Percentiles rank a stretch among this genome's conserved stretches.
Conservation (phyloP, 2,113 vertebrate genomes). For the Xiphophorus maculatus region DNA sequence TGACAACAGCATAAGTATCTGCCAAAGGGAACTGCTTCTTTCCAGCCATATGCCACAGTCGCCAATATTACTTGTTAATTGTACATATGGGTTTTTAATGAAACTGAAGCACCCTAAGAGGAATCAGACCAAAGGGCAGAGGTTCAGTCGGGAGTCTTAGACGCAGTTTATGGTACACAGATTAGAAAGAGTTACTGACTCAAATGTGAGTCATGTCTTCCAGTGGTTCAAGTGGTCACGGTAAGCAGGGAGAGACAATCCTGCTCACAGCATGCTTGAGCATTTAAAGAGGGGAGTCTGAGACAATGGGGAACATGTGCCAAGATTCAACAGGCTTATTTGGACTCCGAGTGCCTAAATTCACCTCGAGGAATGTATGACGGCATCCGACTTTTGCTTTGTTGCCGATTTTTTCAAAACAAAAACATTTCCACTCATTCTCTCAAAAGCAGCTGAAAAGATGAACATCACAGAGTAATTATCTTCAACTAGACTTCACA, state of each 20-base stretch:
- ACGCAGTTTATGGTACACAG: constrained; percentile 41
- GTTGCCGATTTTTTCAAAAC: constrained; percentile 6
- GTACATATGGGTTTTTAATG: constrained; percentile 30
- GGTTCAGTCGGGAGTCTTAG: constrained; percentile 31
- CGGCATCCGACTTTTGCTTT: constrained; percentile 38
- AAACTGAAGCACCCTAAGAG: background rate
- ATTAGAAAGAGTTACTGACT: constrained; percentile 43
- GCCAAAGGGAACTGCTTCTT: constrained; percentile 24
- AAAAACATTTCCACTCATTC: constrained; percentile 21
- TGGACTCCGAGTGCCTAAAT: constrained; percentile 10
- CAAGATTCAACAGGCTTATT: constrained; percentile 39
- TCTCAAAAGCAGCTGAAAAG: background rate
- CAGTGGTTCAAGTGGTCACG: constrained; percentile 45
- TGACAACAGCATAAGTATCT: constrained; percentile 47
- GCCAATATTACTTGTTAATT: constrained; percentile 38
- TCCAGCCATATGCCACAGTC: constrained; percentile 23
- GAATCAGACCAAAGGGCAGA: constrained; percentile 32
- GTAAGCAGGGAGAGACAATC: constrained; percentile 44
- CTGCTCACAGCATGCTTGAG: constrained; percentile 17
- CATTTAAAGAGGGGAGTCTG: constrained; percentile 27
- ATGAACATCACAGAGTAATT: background rate
- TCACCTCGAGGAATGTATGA: constrained; percentile 52
- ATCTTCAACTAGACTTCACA: constrained; percentile 1
- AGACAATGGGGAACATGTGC: constrained; percentile 31
- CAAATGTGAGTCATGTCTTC: constrained; percentile 64